phyloP scores from a whole-genome alignment of 2,797 vertebrate genomes.

The Aplochiton taeniatus region DNA sequence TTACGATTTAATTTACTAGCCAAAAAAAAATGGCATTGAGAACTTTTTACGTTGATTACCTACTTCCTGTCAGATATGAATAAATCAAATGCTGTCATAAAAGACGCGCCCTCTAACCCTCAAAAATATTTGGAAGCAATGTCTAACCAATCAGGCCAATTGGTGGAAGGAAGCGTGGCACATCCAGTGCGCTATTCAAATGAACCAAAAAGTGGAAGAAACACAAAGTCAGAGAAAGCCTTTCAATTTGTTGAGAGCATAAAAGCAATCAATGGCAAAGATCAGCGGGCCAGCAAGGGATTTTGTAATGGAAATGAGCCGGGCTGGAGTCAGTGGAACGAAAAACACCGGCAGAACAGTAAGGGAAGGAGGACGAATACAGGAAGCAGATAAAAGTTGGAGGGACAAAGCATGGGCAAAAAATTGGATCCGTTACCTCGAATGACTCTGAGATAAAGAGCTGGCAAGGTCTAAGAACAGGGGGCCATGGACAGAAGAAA shows the following conservation, averaged over 20 bases:
- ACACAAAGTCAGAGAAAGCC: not conserved
- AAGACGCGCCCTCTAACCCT: too few species aligned
- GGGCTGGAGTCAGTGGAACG: not conserved
- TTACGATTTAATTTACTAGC: too few species aligned
- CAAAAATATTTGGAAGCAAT: too few species aligned
- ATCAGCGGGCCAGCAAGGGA: not conserved
- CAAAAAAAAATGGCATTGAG: too few species aligned
- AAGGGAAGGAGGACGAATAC: not conserved
- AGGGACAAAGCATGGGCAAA: constrained; percentile 26
- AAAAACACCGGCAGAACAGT: constrained; percentile 2
- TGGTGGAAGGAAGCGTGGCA: too few species aligned
- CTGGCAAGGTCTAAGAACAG: constrained; percentile 20
- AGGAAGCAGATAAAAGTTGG: constrained; percentile 9
- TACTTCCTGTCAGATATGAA: too few species aligned
- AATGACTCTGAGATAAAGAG: constrained; percentile 40
- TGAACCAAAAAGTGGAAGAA: too few species aligned
- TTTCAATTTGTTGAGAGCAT: not conserved
- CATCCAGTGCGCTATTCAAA: too few species aligned
- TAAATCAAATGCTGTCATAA: too few species aligned
- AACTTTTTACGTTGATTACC: too few species aligned
- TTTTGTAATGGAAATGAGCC: not conserved
- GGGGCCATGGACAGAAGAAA: not conserved
- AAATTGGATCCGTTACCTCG: constrained; percentile 36
- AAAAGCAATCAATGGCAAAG: not conserved
- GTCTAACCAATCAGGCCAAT: too few species aligned